A percentile compares a stretch with the other conserved stretches of the same genome.
Evolutionary conservation across 2,113 vertebrate species (phyloP).

Genomic region (Aleadryas rufinucha): DNA sequence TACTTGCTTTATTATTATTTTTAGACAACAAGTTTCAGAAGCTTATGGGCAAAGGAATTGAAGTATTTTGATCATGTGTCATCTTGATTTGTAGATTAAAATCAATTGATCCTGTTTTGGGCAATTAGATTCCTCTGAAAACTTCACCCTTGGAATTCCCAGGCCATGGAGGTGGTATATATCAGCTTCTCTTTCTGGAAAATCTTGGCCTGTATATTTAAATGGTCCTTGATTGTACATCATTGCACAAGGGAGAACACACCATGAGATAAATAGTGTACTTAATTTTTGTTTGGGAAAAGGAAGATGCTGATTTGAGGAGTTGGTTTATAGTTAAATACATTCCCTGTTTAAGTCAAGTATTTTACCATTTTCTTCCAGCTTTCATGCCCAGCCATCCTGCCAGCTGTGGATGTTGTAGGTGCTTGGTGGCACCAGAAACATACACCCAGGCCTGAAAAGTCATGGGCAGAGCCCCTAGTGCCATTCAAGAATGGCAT

Average conservation of each 20-base stretch:
- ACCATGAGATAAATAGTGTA: background rate
- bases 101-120: background rate
- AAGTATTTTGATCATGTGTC: background rate
- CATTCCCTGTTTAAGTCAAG: background rate
- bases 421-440: background rate
- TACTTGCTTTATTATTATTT: background rate
- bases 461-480: background rate
- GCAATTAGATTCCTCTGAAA: background rate
- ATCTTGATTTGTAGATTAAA: background rate
- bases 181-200: background rate
- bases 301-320: background rate
- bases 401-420: background rate
- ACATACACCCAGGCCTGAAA: background rate
- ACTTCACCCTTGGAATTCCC: background rate
- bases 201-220: background rate
- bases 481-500: background rate
- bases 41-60: background rate
- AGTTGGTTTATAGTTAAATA: background rate
- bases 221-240: background rate
- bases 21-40: background rate
- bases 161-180: background rate
- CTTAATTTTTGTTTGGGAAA: background rate
- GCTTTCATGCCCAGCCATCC: background rate
- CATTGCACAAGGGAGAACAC: background rate
- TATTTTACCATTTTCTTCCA: background rate